Evolutionary conservation across 2,113 vertebrate genomes (phyloP), one percentile per base, ranked within the genome.

Genomic region (Corythornis cristatus): DNA sequence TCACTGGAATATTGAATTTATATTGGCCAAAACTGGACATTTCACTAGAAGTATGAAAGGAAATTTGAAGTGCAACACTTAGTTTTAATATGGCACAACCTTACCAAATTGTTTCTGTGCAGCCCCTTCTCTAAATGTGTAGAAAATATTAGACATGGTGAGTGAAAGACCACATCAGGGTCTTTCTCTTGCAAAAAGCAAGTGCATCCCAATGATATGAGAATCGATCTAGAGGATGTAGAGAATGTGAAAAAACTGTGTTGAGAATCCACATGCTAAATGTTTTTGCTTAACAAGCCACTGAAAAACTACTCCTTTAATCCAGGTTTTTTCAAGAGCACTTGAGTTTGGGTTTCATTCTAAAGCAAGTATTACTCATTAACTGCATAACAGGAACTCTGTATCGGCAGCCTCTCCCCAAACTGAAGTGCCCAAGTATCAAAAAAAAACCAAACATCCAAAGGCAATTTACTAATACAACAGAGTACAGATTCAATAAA

Each of bases 361-460:
- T 77, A 40, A 35, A 85, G 45, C 50, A 84, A 76, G 46, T n/a
- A 71, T 91, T 83, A 66, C 43, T 86, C 35, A 90, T 88, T 95
- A 88, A 86, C 83, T 51, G 29, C 53, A 22, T 45, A 77, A 64
- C 33, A 58, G 46, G n/a, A 77, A 37, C 15, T 80, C 75, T 86
- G 11, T 15, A 42, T 62, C 61, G 74, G 26, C 31, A 82, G 8
- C 19, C 68, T 70, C 46, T 76, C 31, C 51, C 31, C 25, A 62
- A 14, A 54, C 21, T 61, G 35, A 70, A 76, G n/a, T 61, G 33
- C 4, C 3, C 42, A 50, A 72, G 7, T 23, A 45, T 17, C 2
- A 29, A 43, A 57, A 66, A 56, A n/a, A 3, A 31, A 9, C 5
- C 7, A 11, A 31, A 43, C 46, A 4, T 37, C 37, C 25, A 53